Percentiles rank a stretch among this genome's conserved stretches.
phyloP scores from a whole-genome alignment of 2,113 vertebrate genomes.

The Hepsetus odoe region DNA sequence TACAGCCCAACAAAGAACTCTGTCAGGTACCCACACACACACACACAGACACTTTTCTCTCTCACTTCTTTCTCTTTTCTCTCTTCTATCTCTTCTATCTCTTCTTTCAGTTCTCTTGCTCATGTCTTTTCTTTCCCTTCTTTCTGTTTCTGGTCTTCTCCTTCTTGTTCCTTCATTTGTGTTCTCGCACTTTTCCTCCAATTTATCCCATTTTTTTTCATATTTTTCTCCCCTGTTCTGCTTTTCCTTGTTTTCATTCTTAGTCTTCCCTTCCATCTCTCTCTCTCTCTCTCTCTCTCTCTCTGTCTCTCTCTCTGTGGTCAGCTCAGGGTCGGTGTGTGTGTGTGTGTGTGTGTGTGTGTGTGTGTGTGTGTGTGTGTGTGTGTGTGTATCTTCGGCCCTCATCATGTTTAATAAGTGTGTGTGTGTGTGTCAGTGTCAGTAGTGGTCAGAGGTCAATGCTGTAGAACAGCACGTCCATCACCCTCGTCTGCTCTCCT shows the following conservation, averaged over 20 bases:
- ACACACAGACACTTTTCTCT: not conserved
- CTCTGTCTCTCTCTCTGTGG: not conserved
- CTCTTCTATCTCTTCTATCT: not conserved
- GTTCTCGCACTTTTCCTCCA: too few relatives aligned
- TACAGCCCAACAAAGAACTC: slow-evolving; percentile 81
- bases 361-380: too few relatives aligned
- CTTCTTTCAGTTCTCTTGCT: too few relatives aligned
- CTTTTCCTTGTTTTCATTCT: not conserved
- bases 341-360: too few relatives aligned
- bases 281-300: slow-evolving; percentile 5
- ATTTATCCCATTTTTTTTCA: too few relatives aligned
- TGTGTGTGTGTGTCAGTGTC: too few relatives aligned
- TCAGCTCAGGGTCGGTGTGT: not conserved
- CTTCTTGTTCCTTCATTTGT: too few relatives aligned
- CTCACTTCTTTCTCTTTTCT: too few relatives aligned
- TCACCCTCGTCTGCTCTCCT: not conserved
- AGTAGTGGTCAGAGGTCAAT: slow-evolving; percentile 65
- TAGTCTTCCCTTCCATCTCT: not conserved
- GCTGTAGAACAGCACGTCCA: slow-evolving; percentile 36
- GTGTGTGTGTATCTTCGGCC: slow-evolving; percentile 45
- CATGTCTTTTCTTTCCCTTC: too few relatives aligned
- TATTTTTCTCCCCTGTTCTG: not conserved
- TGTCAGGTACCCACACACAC: slow-evolving; percentile 79
- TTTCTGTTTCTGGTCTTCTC: too few relatives aligned
- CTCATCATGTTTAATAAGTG: slow-evolving; percentile 72